Conservation (phyloP, 2,888 invertebrate genomes). For the Tachina grossa region DNA sequence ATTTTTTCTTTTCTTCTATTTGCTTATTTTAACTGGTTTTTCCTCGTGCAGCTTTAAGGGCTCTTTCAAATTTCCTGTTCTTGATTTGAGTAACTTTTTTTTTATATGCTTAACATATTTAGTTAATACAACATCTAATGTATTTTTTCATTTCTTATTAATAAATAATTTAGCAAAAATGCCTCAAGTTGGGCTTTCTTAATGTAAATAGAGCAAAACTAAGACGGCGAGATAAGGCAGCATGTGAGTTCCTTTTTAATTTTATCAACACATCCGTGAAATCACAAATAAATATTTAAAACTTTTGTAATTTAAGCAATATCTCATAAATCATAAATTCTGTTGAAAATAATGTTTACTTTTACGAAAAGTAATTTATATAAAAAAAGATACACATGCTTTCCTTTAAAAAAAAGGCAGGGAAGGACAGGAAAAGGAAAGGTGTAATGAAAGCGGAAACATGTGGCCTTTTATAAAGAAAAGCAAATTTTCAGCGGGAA, state of each 20-base stretch:
- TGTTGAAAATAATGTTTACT: slow-evolving; percentile 8
- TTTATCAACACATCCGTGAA: slow-evolving; percentile 23
- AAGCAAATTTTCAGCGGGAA: no score
- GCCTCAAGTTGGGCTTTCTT: slow-evolving; percentile 59
- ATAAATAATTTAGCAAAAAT: slow-evolving; percentile 62
- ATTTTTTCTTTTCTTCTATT: neutral
- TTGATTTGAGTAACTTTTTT: slow-evolving; percentile 6
- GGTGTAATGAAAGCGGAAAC: no score
- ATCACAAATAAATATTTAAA: slow-evolving; percentile 35
- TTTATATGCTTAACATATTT: slow-evolving; percentile 26
- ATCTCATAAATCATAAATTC: slow-evolving; percentile 39
- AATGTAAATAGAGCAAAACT: neutral
- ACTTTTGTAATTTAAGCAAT: slow-evolving; percentile 32
- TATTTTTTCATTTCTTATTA: slow-evolving; percentile 52
- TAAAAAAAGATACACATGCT: no score
- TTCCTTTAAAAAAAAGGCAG: no score
- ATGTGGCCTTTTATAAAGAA: no score
- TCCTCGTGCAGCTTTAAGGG: neutral
- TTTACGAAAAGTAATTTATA: neutral
- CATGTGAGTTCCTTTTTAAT: slow-evolving; percentile 36
- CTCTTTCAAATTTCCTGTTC: slow-evolving; percentile 28
- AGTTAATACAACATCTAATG: slow-evolving; percentile 31
- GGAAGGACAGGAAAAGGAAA: no score
- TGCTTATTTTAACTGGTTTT: neutral
- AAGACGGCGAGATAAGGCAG: slow-evolving; percentile 24